Percentiles rank a stretch among this genome's conserved stretches.
phyloP scores from a whole-genome alignment of 2,113 vertebrate species.

The Brachyhypopomus occidentalis region DNA sequence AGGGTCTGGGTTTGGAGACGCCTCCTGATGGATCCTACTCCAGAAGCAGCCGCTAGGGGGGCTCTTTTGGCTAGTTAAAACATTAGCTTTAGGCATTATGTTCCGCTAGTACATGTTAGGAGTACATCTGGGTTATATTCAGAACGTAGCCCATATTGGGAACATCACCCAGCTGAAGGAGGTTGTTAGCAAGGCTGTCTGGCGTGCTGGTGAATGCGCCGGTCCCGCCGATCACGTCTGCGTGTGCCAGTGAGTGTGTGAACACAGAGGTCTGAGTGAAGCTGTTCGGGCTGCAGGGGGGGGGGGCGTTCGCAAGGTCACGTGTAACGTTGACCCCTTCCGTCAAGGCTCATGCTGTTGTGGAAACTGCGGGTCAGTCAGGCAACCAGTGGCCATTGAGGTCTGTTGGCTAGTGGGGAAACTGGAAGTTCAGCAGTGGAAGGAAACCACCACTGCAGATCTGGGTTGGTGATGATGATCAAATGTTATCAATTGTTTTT shows the following conservation, averaged over 20 bases:
- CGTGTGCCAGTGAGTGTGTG: background rate
- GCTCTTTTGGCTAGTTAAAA: background rate
- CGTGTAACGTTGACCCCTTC: conserved; percentile 18
- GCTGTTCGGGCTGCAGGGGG: conserved; percentile 9
- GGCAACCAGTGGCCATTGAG: too few relatives aligned
- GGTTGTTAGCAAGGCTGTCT: background rate
- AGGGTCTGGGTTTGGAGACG: background rate
- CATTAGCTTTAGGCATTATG: background rate
- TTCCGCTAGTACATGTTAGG: conserved; percentile 1
- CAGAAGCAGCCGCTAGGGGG: background rate
- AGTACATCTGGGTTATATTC: background rate
- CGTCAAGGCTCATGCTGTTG: conserved; percentile 15
- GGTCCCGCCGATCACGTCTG: background rate
- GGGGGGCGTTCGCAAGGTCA: conserved; percentile 36
- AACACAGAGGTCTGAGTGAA: background rate
- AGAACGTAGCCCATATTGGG: conserved; percentile 13
- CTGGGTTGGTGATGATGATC: background rate
- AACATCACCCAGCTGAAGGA: background rate
- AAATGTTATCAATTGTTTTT: background rate
- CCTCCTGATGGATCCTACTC: background rate
- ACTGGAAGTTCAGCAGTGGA: too few relatives aligned
- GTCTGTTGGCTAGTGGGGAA: too few relatives aligned
- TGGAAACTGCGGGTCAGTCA: background rate
- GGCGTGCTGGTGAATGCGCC: background rate
- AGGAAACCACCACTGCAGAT: too few relatives aligned